These are phyloP conservation scores for Rhagonycha lutea DNA, from an alignment of 2,888 invertebrate genomes.

Conservation along the genomic window DNA sequence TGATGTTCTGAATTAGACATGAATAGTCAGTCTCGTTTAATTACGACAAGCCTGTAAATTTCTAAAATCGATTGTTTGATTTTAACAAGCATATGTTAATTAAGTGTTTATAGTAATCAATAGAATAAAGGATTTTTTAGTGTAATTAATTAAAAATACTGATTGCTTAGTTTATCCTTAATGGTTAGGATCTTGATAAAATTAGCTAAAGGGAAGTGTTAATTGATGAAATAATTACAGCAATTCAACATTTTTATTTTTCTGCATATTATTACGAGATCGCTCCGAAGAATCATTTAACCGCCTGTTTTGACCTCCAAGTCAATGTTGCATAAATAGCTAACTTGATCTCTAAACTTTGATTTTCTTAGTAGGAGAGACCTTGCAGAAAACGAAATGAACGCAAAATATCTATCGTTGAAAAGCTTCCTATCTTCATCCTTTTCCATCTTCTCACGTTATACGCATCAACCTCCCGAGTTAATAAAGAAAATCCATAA, in stretches of 20 bases:
- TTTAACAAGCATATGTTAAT: neutral
- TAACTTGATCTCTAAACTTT: neutral
- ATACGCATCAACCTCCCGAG: neutral
- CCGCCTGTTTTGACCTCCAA: neutral
- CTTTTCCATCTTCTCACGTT: neutral
- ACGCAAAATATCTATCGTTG: neutral
- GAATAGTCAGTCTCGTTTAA: neutral
- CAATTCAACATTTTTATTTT: no score
- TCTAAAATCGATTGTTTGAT: neutral
- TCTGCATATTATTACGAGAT: no score
- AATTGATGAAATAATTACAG: neutral
- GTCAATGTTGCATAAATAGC: neutral
- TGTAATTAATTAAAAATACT: neutral
- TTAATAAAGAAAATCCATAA: neutral
- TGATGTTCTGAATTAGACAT: slow-evolving; percentile 1
- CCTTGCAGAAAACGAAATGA: neutral
- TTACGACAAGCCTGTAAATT: slow-evolving; percentile 1
- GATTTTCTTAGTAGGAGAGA: neutral
- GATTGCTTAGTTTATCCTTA: neutral
- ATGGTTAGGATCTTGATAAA: neutral
- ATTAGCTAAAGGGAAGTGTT: neutral
- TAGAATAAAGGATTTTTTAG: neutral
- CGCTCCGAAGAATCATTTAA: neutral
- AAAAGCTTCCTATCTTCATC: neutral
- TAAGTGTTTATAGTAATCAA: neutral